Evolutionary conservation across 2,113 vertebrate genomes (phyloP).

Genomic region (Zosterops pallidus): DNA sequence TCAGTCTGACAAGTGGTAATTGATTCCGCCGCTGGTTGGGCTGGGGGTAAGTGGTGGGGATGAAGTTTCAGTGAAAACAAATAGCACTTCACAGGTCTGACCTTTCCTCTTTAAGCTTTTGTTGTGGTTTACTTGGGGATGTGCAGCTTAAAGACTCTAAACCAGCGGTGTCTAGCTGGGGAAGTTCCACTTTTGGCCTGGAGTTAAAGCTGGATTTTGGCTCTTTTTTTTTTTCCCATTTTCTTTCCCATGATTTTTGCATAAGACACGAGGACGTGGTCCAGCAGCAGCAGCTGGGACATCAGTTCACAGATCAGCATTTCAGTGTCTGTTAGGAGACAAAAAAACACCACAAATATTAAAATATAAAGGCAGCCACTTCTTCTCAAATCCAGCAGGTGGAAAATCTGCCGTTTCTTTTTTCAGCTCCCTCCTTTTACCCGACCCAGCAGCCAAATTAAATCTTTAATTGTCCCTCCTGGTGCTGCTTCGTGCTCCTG

Average conservation of each 20-base stretch:
- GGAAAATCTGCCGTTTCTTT: not conserved
- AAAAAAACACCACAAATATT: not conserved
- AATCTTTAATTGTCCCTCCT: not conserved
- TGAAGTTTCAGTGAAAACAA: constrained; percentile 99
- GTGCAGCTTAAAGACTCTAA: constrained; percentile 61
- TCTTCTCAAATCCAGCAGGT: not conserved
- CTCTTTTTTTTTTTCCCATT: not conserved
- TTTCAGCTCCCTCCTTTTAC: not conserved
- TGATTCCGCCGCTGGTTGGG: constrained; percentile 92
- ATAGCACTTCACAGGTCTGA: constrained; percentile 87
- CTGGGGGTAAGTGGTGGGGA: constrained; percentile 89
- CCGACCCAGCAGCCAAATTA: not conserved
- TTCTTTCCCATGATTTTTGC: constrained; percentile 16
- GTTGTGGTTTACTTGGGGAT: constrained; percentile 75
- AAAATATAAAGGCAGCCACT: not conserved
- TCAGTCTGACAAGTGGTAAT: constrained; percentile 97
- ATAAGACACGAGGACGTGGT: not conserved
- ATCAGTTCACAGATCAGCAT: not conserved
- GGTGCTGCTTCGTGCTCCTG: not conserved
- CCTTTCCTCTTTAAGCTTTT: constrained; percentile 79
- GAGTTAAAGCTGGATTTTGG: constrained; percentile 1
- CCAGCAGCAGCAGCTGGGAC: constrained; percentile 2
- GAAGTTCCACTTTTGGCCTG: not conserved
- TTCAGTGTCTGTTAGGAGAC: not conserved
- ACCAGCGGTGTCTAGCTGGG: constrained; percentile 46